Evolutionary conservation across 2,113 vertebrate species (phyloP), one percentile per base, ranked within the genome.

Genomic region (Gallinago jamesoni): DNA sequence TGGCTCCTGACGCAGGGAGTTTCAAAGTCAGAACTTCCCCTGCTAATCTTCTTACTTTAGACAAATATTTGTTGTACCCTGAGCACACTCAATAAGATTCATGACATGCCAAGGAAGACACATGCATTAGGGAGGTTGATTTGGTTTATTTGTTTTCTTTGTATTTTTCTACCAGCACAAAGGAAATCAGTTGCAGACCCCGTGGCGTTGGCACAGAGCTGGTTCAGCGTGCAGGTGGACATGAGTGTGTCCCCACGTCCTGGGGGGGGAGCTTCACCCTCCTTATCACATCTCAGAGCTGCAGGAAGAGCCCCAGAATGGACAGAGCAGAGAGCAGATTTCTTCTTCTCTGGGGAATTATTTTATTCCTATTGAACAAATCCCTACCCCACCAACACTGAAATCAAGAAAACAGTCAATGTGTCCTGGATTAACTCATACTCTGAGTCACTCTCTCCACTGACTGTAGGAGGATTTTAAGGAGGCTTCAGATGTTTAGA

Each of bases 11-110:
- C 10, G 1, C 64, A 50, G 53, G 12, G 27, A 84, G 47, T 75
- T 90, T 94, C 94, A 93, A 95, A 97, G 92, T 91, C 94, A 94
- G 60, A 94, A 69, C 80, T 92, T 41, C 53, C 80, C 73, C 64
- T 33, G 24, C 53, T 96, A 96, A 96, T 96, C 94, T 82, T 82
- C 95, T 97, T 95, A 95, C 76, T 94, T 75, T 7, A 85, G 55
- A 88, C 79, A 96, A 96, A 96, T 87, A 96, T 90, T 94, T 93
- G 48, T 86, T 10, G 0, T 86, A 74, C 50, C 24, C 78, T 37
- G 41, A 93, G 66, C 69, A 75, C 18, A 62, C 56, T 95, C 76
- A 62, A 0, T 66, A 82, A 80, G 86, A 90, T 84, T 50, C 62
- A 90, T 24, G 45, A 13, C 37, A 9, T 48, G 79, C 75, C 87